These are phyloP conservation scores for Drosophila takahashii DNA, from an alignment of 1,140 invertebrate species.

Conservation along the genomic window DNA sequence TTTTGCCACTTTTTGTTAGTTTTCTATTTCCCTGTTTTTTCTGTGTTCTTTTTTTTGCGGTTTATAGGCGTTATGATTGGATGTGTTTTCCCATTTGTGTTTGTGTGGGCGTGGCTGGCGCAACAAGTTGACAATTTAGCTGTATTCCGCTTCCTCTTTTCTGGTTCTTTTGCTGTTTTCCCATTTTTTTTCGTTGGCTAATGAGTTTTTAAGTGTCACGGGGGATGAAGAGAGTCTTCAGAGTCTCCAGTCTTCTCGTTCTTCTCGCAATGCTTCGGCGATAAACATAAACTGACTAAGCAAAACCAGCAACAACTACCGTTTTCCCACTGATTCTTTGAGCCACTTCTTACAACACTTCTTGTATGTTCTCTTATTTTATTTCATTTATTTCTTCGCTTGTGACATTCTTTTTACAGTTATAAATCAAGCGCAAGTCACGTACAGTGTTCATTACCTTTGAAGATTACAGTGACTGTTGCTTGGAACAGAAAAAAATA, in stretches of 20 bases:
- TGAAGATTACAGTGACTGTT: slow-evolving; percentile 26
- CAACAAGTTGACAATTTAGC: slow-evolving; percentile 56
- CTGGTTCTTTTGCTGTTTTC: slow-evolving; percentile 5
- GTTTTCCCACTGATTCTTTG: slow-evolving; percentile 41
- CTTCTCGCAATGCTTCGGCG: slow-evolving; percentile 30
- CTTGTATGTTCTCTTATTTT: slow-evolving; percentile 26
- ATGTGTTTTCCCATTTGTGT: slow-evolving; percentile 28
- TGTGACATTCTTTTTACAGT: slow-evolving; percentile 61
- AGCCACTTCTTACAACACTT: slow-evolving; percentile 39
- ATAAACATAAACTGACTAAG: slow-evolving; percentile 34
- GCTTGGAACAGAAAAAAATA: background rate
- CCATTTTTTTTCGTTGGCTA: slow-evolving; percentile 20
- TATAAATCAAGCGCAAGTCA: slow-evolving; percentile 59
- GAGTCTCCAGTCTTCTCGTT: slow-evolving; percentile 12
- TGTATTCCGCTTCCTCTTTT: slow-evolving; percentile 24
- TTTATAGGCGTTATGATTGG: slow-evolving; percentile 48
- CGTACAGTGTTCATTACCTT: slow-evolving; percentile 40
- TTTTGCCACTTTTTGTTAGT: slow-evolving; percentile 30
- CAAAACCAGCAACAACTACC: slow-evolving; percentile 29
- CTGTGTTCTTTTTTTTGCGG: slow-evolving; percentile 21
- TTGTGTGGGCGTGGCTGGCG: slow-evolving; percentile 43
- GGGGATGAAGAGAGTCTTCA: slow-evolving; percentile 4
- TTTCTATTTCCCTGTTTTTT: slow-evolving; percentile 7
- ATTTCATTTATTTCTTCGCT: slow-evolving; percentile 42
- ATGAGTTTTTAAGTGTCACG: slow-evolving; percentile 62